Evolutionary conservation across 2,113 vertebrate species (phyloP).

Genomic region (Irena cyanogastra): DNA sequence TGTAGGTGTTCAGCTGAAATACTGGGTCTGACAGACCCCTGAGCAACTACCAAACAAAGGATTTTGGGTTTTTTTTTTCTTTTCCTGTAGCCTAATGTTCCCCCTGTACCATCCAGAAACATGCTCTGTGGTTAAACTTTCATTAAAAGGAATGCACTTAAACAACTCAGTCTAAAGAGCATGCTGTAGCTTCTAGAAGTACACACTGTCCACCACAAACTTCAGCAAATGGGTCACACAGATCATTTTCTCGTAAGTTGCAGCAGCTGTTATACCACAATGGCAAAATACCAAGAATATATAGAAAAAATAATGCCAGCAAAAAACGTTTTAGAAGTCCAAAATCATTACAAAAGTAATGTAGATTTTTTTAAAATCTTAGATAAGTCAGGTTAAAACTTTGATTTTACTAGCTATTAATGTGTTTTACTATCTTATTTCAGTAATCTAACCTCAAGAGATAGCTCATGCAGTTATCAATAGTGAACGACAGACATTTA

Average conservation of each 20-base stretch:
- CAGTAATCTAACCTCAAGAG: not conserved
- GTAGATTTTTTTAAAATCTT: not conserved
- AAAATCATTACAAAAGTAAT: not conserved
- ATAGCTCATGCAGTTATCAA: not conserved
- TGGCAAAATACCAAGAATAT: not conserved
- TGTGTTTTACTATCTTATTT: not conserved
- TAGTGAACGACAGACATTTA: not conserved
- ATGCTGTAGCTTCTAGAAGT: not conserved
- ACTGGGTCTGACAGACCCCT: not conserved
- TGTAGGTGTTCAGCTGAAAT: not conserved
- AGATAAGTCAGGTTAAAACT: not conserved
- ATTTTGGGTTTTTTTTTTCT: not conserved
- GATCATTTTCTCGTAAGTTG: not conserved
- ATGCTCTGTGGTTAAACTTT: not conserved
- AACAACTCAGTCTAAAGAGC: not conserved
- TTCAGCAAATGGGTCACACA: not conserved
- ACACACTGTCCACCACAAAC: not conserved
- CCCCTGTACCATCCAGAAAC: not conserved
- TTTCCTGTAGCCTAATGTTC: not conserved
- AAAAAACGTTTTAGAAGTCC: not conserved
- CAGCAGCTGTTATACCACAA: not conserved
- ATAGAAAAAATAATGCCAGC: not conserved
- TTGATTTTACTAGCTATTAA: not conserved
- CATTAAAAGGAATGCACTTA: not conserved
- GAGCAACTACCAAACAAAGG: not conserved